Evolutionary conservation across 2,797 vertebrate species (phyloP), one percentile per base, ranked within the genome.

Genomic region (Propithecus perrieri): DNA sequence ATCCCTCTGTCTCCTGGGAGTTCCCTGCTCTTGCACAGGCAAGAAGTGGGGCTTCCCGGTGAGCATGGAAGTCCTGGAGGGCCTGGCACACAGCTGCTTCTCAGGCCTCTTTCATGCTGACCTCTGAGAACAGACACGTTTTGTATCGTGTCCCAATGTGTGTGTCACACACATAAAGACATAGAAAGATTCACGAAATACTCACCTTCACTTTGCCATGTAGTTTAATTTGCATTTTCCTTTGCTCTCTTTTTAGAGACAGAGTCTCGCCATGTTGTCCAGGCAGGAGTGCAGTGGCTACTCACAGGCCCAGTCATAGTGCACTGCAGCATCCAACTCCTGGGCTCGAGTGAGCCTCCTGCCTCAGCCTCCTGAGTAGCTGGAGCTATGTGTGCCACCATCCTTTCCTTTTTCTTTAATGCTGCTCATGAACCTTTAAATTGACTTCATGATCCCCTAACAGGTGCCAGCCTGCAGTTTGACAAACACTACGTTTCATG

Each of bases 1-100:
- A 67, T 3, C 4, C 7, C 22, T 18, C 5, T 67, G n/a, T 1
- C 38, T 59, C 79, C 26, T 0, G 0, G 20, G 14, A 79, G 28
- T 15, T 33, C 61, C 48, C 30, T 46, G 33, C n/a, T 18, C 41
- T 55, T 10, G 46, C 26, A n/a, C 26, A 61, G n/a, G 53, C 53
- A 5, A 38, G n/a, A 65, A 72, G n/a, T 65, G 46, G 35, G 18
- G 8, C 24, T 80, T 80, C 38, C 2, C 1, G 3, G 17, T 38
- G 71, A 78, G 35, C 0, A 20, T 4, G 26, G 74, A 59, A n/a
- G 33, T 72, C 65, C 48, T 7, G 4, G 4, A 79, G 28, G 50
- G 26, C 30, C 35, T 28, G 30, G 35, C 9, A 17, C 2, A 41
- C 6, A 15, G 15, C 53, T 46, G 71, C 26, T 43, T 46, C 69